Base-by-base conservation (phyloP, 37 sponge, comb jelly and placozoan genomes). In the Eunapius fragilis region DNA sequence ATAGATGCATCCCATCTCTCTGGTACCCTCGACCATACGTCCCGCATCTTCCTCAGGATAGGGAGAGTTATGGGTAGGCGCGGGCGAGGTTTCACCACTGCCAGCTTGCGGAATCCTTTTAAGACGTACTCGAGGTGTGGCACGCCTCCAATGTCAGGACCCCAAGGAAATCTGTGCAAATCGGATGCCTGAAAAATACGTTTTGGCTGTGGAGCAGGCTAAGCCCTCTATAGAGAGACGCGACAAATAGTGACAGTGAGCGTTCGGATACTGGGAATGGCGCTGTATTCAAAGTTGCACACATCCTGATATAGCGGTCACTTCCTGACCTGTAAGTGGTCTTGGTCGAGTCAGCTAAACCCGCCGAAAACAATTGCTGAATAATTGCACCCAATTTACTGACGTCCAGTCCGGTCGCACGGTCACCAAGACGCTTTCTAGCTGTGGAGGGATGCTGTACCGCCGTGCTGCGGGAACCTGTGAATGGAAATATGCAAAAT, bases 351-450 rank as follows among this genome's bases (percentile, higher is more conserved):
- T 67, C 14, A 4, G 90, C 84, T 73, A 84, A 0, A 37, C 78
- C 30, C 28, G 50, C 27, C 27, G 31, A 76, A 70, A 70, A 41
- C 37, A 70, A 47, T 58, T 35, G 48, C 10, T 58, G 72, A 89
- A 77, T 84, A 38, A 58, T 23, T 72, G 28, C 50, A 26, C 71
- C 87, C 87, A 87, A n/a, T 30, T 58, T 0, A n/a, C 31, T 25
- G 89, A 89, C 2, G 84, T 82, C 89, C 79, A 83, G 69, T 88
- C 78, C 34, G 84, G 83, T 27, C 11, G 45, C 49, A 41, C 50
- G 22, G 30, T 32, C 4, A 78, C 49, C 25, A 88, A 34, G 25
- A 88, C 30, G 24, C 14, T 58, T 0, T 69, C 5, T 41, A 82
- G 50, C 10, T 22, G 27, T 36, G 49, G 50, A 0, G 84, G 79